Percentiles rank a stretch among this genome's conserved stretches.
Conservation (phyloP, 2,888 invertebrate genomes). For the Euplagia quadripunctaria region DNA sequence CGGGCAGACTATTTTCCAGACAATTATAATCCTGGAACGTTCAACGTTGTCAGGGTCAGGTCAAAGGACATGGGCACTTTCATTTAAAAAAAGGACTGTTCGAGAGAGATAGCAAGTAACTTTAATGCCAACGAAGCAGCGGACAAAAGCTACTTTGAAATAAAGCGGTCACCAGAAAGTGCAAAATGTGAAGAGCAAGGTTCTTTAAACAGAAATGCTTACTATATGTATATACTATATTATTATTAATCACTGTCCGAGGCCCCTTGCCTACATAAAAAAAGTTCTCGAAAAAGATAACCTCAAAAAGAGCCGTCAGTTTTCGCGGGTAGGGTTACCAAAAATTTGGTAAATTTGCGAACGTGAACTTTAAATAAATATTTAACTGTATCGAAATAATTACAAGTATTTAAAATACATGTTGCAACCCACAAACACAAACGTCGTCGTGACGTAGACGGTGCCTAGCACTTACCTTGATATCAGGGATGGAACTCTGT, state of each 20-base stretch:
- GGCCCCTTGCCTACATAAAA: not conserved
- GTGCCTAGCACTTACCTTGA: no score
- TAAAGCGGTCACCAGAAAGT: not conserved
- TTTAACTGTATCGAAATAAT: not conserved
- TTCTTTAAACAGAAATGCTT: not conserved
- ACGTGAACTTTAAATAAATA: not conserved
- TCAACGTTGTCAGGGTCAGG: no score
- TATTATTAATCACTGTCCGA: not conserved
- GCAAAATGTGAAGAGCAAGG: not conserved
- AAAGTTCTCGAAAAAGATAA: constrained; percentile 7
- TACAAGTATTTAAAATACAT: not conserved
- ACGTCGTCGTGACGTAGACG: no score
- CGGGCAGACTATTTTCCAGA: no score
- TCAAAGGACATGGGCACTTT: no score
- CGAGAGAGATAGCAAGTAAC: no score
- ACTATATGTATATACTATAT: not conserved
- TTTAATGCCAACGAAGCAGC: no score
- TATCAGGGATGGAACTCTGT: no score
- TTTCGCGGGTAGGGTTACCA: constrained; percentile 11
- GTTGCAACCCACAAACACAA: no score
- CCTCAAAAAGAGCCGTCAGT: constrained; percentile 8
- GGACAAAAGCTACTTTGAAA: not conserved
- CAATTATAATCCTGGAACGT: no score
- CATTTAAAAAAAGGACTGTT: no score
- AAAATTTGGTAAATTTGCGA: not conserved